Evolutionary conservation across 1,140 invertebrate species (phyloP), one percentile per base, ranked within the genome.

Genomic region (Tetraneura akinire): DNA sequence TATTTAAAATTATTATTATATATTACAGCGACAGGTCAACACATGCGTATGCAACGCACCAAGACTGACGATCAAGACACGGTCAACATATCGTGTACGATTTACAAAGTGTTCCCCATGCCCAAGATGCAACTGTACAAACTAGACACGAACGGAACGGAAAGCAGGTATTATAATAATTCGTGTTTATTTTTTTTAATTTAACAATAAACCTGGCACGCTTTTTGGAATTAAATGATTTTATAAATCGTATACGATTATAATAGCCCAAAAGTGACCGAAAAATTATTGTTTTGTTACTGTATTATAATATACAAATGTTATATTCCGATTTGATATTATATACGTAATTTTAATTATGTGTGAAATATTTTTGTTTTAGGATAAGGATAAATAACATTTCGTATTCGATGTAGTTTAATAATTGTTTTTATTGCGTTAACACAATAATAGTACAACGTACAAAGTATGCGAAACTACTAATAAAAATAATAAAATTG

Each of bases 11-110:
- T 4, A 8, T 37, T 37, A 23, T 71, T n/a, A n/a, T n/a, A n/a
- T n/a, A 29, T 71, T 11, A 6, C 26, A 71, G 68, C 68, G 1
- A 21, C 45, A 2, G 68, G 68, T 3, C 45, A 32, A 71, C 45
- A 71, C 13, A 51, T 71, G 68, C 47, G 51, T 14, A 71, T 71
- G 68, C 49, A 71, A 71, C 68, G 68, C 9, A 71, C 68, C 45
- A 71, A 71, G 5, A 49, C 68, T 16, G 84, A 84, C 5, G 84
- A 84, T 9, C 85, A 86, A 18, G 86, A 85, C 10, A 85, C 84
- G 26, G 83, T 89, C 51, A 87, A 89, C 83, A 86, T 89, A 11
- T 86, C 88, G 16, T 90, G 88, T 82, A 85, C 85, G 9, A 88
- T 87, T 0, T 86, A 87, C 83, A 87, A 88, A 5, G 86, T 89